These are phyloP conservation scores for Eubasilissa regina DNA, from an alignment of 1,140 invertebrate species.

Conservation along the genomic window DNA sequence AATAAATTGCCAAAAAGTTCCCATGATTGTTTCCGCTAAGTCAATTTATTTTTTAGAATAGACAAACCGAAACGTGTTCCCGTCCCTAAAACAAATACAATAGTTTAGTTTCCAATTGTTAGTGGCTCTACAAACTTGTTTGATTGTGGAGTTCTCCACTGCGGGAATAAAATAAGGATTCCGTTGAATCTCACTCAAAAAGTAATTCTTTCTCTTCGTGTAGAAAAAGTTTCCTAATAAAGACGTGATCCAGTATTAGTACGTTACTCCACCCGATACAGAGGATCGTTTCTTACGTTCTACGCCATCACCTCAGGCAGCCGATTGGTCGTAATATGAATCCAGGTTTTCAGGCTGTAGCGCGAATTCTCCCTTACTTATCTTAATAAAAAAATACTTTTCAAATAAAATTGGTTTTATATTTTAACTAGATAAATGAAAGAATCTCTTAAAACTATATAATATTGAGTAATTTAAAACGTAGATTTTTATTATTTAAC, in stretches of 20 bases:
- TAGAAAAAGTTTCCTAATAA: conserved; percentile 44
- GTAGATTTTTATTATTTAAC: no score
- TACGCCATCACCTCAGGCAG: not conserved
- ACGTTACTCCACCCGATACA: conserved; percentile 19
- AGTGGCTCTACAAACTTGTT: conserved; percentile 33
- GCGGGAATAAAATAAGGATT: conserved; percentile 22
- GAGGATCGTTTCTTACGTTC: conserved; percentile 1
- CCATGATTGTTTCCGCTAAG: conserved; percentile 40
- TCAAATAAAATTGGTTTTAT: no score
- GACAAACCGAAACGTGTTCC: conserved; percentile 34
- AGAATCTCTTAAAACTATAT: no score
- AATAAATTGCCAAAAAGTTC: conserved; percentile 35
- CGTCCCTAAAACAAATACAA: conserved; percentile 35
- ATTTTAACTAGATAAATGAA: no score
- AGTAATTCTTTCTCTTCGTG: conserved; percentile 39
- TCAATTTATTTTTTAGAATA: conserved; percentile 47
- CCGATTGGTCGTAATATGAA: no score
- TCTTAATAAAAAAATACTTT: no score
- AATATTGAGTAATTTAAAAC: no score
- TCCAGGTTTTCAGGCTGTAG: no score
- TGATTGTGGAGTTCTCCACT: conserved; percentile 37
- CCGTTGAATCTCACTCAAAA: conserved; percentile 31
- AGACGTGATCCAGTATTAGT: conserved; percentile 42
- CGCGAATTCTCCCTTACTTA: no score
- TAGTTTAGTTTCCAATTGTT: conserved; percentile 40